Base-by-base conservation (phyloP, 2,113 vertebrate species). In the Maccullochella peelii region DNA sequence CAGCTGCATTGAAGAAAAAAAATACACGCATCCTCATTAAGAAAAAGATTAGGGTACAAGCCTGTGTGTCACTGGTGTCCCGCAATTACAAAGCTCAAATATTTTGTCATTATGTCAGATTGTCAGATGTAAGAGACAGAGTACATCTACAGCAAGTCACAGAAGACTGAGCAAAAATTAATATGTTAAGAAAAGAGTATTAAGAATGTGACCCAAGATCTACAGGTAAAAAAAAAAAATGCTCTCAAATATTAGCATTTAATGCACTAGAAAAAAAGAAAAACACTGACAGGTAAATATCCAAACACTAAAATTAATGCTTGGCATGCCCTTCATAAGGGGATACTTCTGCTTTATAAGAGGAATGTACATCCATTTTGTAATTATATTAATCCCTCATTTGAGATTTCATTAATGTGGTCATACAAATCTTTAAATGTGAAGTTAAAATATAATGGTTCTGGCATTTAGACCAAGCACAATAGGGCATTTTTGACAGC, bases 401-500 rank as follows among this genome's bases (percentile, higher is more conserved):
- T 74, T 57, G 21, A 81, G 21, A 20, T 20, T 33, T 72, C 1
- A 25, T 58, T 50, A 21, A 25, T 58, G 16, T 49, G 20, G 71
- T 75, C 20, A 38, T 11, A 52, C 16, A 63, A 63, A 52, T 65
- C n/a, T 62, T 76, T 20, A 30, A 42, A 52, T 58, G 62, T 63
- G 18, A 63, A 65, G 55, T 40, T 8, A 7, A 40, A 23, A 47
- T 9, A 20, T 20, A 61, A 3, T 1, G 4, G 47, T 77, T 65
- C 30, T n/a, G 18, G 20, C 3, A 1, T 50, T 59, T 12, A 2
- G 38, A 8, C 25, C 8, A 8, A 21, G 30, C 77, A 59, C 12
- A 57, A 15, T 5, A 8, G 6, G 23, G 40, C 0, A 20, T 15
- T 18, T 74, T 15, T 52, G 10, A 68, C 27, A 58, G 38, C 20